Base-by-base conservation (phyloP, 1,140 invertebrate species). In the Megalopta genalis region DNA sequence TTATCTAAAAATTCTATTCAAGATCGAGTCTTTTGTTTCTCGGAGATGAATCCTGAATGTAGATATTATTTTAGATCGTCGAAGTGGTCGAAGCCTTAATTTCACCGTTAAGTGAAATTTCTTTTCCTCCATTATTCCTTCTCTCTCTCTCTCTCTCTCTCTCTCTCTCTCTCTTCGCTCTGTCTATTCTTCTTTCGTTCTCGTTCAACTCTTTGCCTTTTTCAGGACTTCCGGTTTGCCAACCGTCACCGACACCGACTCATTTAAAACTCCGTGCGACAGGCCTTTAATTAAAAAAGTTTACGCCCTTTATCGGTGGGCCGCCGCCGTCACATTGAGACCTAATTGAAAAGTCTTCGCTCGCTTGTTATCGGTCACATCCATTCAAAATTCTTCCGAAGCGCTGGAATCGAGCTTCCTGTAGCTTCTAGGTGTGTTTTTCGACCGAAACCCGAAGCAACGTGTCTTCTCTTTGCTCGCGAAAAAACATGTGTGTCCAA, bases 221-320 rank as follows among this genome's bases (percentile, higher is more conserved):
- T 59, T 67, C 68, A 60, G 57, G 42, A 71, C 62, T 85, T 80
- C 74, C 71, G 67, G 67, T 57, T 67, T 6, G 46, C 65, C 73
- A 72, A 63, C 81, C 82, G 83, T 84, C 83, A 81, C 82, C 73
- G 77, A 72, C 68, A 72, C 77, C 78, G 83, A 85, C 82, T 85
- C 72, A 85, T 84, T 85, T 81, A 84, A 84, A 86, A 86, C 84
- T 86, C 85, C 3, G 42, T 9, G 12, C 46, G 77, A 75, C 84
- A 57, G 69, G 25, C 54, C 72, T 86, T 83, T 86, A 86, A 86
- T 86, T 86, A 86, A 86, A 86, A 86, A 86, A 86, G 84, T 86
- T 85, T 84, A 81, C 82, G 82, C 83, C 83, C 77, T 80, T 84
- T 84, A 84, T 85, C 81, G 78, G 39, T 60, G 77, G 69, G 64